Base-by-base conservation (phyloP, 2,113 vertebrate species). In the Nothoprocta perdicaria region DNA sequence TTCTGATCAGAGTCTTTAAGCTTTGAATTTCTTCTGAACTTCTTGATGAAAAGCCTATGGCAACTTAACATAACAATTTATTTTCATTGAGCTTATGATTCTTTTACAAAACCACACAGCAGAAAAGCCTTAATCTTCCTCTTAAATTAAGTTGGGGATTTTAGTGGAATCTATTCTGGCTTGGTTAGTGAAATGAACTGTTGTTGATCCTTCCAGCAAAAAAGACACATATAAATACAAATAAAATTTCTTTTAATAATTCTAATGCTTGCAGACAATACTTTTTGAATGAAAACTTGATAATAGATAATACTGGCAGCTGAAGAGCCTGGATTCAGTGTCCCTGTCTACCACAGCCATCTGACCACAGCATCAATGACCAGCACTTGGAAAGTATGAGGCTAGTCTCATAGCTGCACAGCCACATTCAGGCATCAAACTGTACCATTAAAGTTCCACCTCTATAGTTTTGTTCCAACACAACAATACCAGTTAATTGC, bases 291-390 rank as follows among this genome's bases (percentile, higher is more conserved):
- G 33, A 82, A 91, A 14, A 23, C 5, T 8, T 29, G 11, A 5
- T 66, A 57, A 57, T 88, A 38, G 48, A 48, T 48, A 48, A 48
- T 69, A 61, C 9, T 46, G 5, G 2, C 5, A 71, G 5, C 8
- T 48, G 1, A 55, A 69, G 88, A n/a, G 8, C 1, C 1, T 0
- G 0, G 10, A 58, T 12, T 57, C 12, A 7, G 3, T 86, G 27
- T 23, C 10, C 24, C 27, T 12, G 10, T 21, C 14, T 18, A 57
- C 5, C 61, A 50, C 38, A 81, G 8, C 8, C 48, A 29, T 74
- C n/a, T 80, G 52, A 91, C 58, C 12, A 78, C 43, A 67, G 5
- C 13, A 43, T 48, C 50, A 33, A n/a, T 26, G 23, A 8, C 7
- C 80, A 86, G 19, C 27, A 33, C 13, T 41, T 50, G 23, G 52